These are phyloP conservation scores for Hexactinellida sp. DNA, from an alignment of 37 sponge, comb jelly and placozoan species.

Conservation along the genomic window DNA sequence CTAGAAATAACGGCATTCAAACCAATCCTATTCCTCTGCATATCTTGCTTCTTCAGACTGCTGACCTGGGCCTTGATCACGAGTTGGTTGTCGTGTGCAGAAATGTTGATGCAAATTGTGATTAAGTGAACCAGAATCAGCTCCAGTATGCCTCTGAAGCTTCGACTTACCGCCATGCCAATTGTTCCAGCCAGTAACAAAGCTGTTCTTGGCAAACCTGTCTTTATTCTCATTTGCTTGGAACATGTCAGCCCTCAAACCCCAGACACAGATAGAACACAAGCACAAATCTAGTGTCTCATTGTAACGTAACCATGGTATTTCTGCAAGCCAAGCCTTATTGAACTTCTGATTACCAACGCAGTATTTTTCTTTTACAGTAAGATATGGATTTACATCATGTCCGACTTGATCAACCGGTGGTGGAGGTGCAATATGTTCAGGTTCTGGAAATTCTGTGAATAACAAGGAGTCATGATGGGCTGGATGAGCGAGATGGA, in stretches of 20 bases:
- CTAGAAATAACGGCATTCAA: not conserved
- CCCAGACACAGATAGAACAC: not conserved
- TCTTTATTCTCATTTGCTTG: no score
- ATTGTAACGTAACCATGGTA: no score
- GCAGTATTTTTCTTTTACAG: no score
- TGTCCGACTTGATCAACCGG: not conserved
- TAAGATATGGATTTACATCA: slow-evolving; percentile 10
- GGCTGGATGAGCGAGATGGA: slow-evolving; percentile 7
- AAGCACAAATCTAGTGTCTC: no score
- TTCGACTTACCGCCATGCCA: no score
- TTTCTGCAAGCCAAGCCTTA: no score
- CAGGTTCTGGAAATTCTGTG: not conserved
- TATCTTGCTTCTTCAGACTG: no score
- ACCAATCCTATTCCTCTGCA: no score
- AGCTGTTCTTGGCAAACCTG: not conserved
- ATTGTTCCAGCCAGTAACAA: not conserved
- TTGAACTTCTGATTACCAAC: no score
- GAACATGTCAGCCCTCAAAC: not conserved
- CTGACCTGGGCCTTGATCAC: no score
- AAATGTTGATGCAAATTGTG: not conserved
- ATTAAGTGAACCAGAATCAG: not conserved
- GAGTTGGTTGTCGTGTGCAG: no score
- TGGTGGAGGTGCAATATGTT: not conserved
- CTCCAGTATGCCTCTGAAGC: no score
- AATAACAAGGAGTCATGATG: slow-evolving; percentile 9